Evolutionary conservation across 2,113 vertebrate genomes (phyloP).

Genomic region (Haplochromis burtoni): DNA sequence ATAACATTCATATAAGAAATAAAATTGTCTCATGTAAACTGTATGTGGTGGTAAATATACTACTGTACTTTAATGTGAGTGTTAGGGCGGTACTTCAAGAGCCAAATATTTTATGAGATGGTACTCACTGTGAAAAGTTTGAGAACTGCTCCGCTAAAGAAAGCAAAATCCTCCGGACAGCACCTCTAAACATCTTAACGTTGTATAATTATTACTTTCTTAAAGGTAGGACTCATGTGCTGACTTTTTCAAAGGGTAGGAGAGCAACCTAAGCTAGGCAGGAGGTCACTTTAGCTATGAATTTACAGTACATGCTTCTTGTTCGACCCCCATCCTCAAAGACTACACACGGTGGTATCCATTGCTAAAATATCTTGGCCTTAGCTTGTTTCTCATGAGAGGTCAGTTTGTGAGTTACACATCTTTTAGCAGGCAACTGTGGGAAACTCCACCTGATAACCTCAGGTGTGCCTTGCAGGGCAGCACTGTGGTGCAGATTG

Average conservation of each 20-base stretch:
- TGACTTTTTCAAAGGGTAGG: background rate
- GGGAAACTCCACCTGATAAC: constrained; percentile 41
- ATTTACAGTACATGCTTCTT: background rate
- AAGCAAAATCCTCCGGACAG: background rate
- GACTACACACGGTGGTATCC: background rate
- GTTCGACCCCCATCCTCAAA: background rate
- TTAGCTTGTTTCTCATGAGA: background rate
- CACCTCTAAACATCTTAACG: background rate
- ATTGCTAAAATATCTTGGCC: background rate
- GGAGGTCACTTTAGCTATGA: background rate
- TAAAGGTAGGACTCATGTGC: background rate
- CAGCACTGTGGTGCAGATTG: background rate
- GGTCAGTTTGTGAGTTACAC: constrained; percentile 1
- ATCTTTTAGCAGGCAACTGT: constrained; percentile 23
- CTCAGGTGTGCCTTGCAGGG: constrained; percentile 21
- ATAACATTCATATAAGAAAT: background rate
- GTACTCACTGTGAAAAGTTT: background rate
- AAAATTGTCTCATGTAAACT: background rate
- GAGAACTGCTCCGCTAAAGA: background rate
- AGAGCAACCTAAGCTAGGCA: background rate
- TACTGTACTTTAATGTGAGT: background rate
- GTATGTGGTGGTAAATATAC: background rate
- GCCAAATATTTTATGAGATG: background rate
- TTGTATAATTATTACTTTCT: background rate
- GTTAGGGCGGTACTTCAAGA: background rate